phyloP scores from a whole-genome alignment of 2,888 invertebrate genomes.

The Macrophya annulata region DNA sequence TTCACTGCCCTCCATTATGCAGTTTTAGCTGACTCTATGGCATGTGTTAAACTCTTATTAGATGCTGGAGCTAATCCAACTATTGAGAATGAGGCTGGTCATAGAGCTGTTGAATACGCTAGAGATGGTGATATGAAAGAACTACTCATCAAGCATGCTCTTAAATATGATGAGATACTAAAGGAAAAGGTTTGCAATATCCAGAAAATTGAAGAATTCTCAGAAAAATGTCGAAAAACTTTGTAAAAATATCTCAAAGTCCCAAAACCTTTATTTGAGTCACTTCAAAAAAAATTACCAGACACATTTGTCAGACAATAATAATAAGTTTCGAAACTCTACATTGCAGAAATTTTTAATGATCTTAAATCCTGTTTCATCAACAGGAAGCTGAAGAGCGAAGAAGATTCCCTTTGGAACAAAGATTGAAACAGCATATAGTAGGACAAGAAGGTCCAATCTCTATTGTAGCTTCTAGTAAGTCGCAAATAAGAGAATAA shows the following conservation, averaged over 20 bases:
- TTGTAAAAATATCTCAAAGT: not conserved
- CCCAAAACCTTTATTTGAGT: not conserved
- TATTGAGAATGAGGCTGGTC: conserved; percentile 89
- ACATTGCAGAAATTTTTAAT: no score
- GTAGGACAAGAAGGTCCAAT: conserved; percentile 94
- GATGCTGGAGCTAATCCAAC: conserved; percentile 89
- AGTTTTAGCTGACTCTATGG: conserved; percentile 86
- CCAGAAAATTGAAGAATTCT: not conserved
- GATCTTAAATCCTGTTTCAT: not conserved
- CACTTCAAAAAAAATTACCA: not conserved
- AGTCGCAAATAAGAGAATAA: conserved; percentile 60
- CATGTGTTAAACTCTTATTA: conserved; percentile 85
- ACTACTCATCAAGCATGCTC: conserved; percentile 83
- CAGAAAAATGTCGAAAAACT: not conserved
- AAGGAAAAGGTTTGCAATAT: conserved; percentile 71
- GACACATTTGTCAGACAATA: no score
- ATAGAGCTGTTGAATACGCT: conserved; percentile 88
- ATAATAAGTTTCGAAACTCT: no score
- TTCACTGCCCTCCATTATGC: conserved; percentile 96
- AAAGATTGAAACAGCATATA: conserved; percentile 89
- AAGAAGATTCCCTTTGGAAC: conserved; percentile 90
- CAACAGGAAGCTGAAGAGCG: conserved; percentile 88
- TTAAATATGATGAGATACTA: conserved; percentile 74
- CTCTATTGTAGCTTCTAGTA: conserved; percentile 88
- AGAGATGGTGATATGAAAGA: conserved; percentile 84